Evolutionary conservation across 2,113 vertebrate species (phyloP), one percentile per base, ranked within the genome.

Genomic region (Eulemur rufifrons): DNA sequence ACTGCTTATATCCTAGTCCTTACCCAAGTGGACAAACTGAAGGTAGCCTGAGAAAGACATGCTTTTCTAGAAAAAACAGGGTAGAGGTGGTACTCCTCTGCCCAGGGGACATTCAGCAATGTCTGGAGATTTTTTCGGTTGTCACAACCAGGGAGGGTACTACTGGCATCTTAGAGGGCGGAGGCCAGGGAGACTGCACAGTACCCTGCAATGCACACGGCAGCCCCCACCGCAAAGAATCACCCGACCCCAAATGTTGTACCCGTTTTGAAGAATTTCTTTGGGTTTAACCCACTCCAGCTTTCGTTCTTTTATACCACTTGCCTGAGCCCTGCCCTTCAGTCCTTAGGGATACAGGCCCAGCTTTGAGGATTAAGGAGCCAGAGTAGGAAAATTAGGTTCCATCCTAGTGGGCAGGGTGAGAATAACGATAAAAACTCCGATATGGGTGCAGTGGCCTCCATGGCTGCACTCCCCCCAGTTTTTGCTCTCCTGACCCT

Each of bases 281-380:
- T 18, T 18, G 18, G 63, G 23, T n/a, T 47, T 29, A 39, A 32
- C 6, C 4, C 10, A 2, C 5, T 25, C 2, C 2, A 0, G 8
- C n/a, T 42, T 52, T 63, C 2, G 25, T 14, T 61, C 39, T 68
- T 87, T 77, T 15, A 14, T 1, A 13, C 20, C 9, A 47, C 23
- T 12, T 39, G 34, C 5, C 32, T 47, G 37, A 12, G 21, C 37
- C 52, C 54, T 42, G 23, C 27, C 37, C 56, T 78, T 15, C 13
- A 8, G 66, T 27, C 10, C 52, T 74, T 14, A 37, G 74, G 23
- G 18, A 47, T n/a, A 61, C 5, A 34, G 56, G 34, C 17, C 27
- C 12, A 59, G 14, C 10, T 21, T 42, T 42, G 45, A 47, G 56
- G 76, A 74, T 17, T 39, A 93, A 61, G 11, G 20, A 42, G 13